Conservation (phyloP, 2,113 vertebrate genomes). For the Thalassarche chlororhynchos region DNA sequence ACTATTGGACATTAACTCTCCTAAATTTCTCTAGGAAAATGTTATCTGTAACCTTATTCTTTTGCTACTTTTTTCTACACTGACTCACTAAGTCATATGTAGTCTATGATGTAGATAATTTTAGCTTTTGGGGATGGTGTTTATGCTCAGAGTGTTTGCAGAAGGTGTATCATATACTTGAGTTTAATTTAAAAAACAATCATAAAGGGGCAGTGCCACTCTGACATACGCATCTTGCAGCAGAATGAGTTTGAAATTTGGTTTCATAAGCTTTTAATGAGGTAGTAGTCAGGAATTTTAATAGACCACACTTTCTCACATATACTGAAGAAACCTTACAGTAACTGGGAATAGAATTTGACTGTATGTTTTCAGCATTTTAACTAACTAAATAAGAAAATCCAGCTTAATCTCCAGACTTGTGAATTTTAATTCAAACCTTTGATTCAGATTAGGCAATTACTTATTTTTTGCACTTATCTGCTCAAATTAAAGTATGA, state of each 20-base stretch:
- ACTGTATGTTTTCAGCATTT: neutral
- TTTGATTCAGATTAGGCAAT: constrained; percentile 11
- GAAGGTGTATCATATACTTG: neutral
- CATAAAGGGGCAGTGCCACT: constrained; percentile 13
- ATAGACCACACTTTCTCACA: neutral
- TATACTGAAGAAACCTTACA: neutral
- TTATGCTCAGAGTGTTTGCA: neutral
- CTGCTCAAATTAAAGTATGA: neutral
- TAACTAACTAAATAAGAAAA: neutral
- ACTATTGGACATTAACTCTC: neutral
- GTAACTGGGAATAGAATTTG: neutral
- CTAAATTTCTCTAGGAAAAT: neutral
- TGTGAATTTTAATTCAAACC: constrained; percentile 11
- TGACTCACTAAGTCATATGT: neutral
- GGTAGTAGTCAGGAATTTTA: constrained; percentile 21
- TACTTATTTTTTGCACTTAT: neutral
- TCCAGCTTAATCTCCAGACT: neutral
- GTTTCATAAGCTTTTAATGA: constrained; percentile 29
- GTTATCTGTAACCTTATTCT: neutral
- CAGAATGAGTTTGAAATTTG: constrained; percentile 12
- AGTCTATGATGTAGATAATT: neutral
- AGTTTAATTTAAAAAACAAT: constrained; percentile 16
- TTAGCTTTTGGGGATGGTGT: neutral
- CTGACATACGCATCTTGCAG: neutral
- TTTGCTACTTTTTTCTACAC: neutral